phyloP scores from a whole-genome alignment of 2,888 invertebrate species.

The Dynastes maya region DNA sequence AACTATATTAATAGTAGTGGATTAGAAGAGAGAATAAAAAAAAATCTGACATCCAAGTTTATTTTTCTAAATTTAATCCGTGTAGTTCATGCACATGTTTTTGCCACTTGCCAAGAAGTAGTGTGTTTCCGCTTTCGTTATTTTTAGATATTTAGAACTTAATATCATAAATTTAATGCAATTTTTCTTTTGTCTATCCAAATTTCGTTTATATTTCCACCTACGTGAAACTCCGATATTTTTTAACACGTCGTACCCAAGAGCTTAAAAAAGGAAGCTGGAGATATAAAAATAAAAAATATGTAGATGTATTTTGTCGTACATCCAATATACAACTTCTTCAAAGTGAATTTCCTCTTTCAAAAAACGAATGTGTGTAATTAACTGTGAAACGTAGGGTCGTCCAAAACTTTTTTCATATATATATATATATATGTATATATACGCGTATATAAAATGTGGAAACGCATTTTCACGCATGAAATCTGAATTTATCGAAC shows the following conservation, averaged over 20 bases:
- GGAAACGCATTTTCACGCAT: conserved; percentile 4
- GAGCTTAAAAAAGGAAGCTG: too few species aligned
- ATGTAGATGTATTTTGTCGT: conserved; percentile 3
- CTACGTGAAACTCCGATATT: not conserved
- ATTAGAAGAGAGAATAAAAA: not conserved
- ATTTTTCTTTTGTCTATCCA: not conserved
- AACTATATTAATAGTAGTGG: not conserved
- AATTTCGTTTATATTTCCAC: not conserved
- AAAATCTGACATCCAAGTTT: not conserved
- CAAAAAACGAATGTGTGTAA: not conserved
- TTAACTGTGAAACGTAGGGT: not conserved
- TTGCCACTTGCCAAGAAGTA: conserved; percentile 7
- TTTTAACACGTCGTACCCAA: not conserved
- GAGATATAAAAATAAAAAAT: not conserved
- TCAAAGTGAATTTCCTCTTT: conserved; percentile 17
- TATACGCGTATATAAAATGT: too few species aligned
- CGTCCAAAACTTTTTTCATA: not conserved
- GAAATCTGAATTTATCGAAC: conserved; percentile 2
- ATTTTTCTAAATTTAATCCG: conserved; percentile 17
- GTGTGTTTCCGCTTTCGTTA: conserved; percentile 1
- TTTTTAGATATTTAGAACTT: conserved; percentile 7
- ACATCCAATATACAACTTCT: not conserved
- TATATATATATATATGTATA: too few species aligned
- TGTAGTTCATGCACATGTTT: conserved; percentile 5
- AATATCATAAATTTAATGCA: not conserved